phyloP scores from a whole-genome alignment of 35 echinoderm and acorn worm genomes.

The Amphiura filiformis region DNA sequence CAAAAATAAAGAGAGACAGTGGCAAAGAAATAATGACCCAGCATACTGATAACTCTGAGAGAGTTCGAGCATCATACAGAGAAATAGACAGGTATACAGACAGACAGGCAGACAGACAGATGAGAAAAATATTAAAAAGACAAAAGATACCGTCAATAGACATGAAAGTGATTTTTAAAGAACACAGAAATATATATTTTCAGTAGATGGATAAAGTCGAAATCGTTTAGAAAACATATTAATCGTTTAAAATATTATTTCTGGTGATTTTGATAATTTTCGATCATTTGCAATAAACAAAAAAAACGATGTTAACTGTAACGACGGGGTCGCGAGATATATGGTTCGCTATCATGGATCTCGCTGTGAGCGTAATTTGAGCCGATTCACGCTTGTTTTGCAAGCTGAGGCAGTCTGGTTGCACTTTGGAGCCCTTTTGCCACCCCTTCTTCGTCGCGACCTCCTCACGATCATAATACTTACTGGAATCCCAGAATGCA shows the following conservation, averaged over 20 bases:
- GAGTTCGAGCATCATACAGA: too few species aligned
- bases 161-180: too few species aligned
- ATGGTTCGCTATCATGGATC: neutral
- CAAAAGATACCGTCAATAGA: too few species aligned
- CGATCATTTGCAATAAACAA: neutral
- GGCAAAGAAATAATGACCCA: too few species aligned
- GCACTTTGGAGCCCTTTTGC: neutral
- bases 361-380: neutral
- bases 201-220: neutral
- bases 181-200: neutral
- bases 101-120: too few species aligned
- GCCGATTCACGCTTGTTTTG: constrained; percentile 1
- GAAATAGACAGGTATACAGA: too few species aligned
- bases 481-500: neutral
- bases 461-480: neutral
- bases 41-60: too few species aligned
- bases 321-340: neutral
- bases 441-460: neutral
- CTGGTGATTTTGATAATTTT: neutral
- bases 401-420: neutral
- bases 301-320: neutral
- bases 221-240: too few species aligned
- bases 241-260: too few species aligned
- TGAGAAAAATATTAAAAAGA: too few species aligned
- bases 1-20: too few species aligned